phyloP scores from a whole-genome alignment of 2,113 vertebrate species.

The Serilophus lunatus region DNA sequence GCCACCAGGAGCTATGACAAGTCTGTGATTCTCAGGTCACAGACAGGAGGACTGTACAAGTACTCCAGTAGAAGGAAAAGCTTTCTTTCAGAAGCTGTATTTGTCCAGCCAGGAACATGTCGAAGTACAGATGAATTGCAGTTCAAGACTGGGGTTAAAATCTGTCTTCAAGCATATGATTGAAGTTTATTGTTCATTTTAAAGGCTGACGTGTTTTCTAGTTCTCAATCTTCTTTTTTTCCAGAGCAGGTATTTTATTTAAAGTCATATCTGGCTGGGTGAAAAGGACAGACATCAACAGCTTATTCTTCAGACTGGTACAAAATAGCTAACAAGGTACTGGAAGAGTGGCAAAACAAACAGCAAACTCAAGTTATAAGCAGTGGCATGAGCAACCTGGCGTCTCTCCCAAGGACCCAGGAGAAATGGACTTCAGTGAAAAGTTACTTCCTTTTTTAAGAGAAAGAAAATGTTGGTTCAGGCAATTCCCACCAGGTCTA shows the following conservation, averaged over 20 bases:
- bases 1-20: not conserved
- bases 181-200: not conserved
- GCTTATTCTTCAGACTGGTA: not conserved
- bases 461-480: not conserved
- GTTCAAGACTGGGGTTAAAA: not conserved
- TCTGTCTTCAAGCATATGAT: not conserved
- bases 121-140: no score
- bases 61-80: not conserved
- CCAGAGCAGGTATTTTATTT: conserved; percentile 5
- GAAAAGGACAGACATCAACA: conserved; percentile 9
- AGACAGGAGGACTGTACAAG: not conserved
- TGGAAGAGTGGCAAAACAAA: not conserved
- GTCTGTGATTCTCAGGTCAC: not conserved
- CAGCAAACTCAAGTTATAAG: not conserved
- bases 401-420: not conserved
- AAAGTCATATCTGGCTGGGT: not conserved
- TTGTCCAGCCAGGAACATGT: not conserved
- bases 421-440: not conserved
- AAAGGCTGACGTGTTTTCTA: conserved; percentile 3
- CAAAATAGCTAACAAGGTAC: conserved; percentile 1
- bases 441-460: not conserved
- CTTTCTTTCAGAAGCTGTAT: not conserved
- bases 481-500: not conserved
- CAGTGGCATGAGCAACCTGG: not conserved
- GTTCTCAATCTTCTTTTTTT: not conserved